Conservation (phyloP, 2,113 vertebrate genomes). For the Stigmatopora argus region DNA sequence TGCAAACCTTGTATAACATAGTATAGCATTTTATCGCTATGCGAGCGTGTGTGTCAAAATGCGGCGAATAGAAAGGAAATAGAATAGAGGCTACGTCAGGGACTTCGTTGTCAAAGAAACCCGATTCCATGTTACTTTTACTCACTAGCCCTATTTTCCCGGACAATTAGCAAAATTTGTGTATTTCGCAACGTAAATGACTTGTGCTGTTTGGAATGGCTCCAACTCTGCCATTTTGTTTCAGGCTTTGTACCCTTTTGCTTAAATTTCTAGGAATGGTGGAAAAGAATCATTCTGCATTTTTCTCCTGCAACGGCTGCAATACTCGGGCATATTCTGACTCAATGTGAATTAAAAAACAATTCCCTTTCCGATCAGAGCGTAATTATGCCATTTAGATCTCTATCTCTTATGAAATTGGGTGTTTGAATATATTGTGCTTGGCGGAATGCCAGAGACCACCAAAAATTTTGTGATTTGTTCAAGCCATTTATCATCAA, state of each 20-base stretch:
- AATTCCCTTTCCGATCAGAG: slow-evolving; percentile 53
- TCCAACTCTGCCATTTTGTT: slow-evolving; percentile 54
- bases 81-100: slow-evolving; percentile 19
- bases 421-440: neutral
- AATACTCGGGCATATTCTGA: slow-evolving; percentile 58
- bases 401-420: neutral
- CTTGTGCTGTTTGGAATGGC: slow-evolving; percentile 54
- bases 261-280: slow-evolving; percentile 30
- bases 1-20: slow-evolving; percentile 5
- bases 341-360: slow-evolving; percentile 57
- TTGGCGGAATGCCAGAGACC: neutral
- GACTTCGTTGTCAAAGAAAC: slow-evolving; percentile 41
- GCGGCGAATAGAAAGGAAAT: slow-evolving; percentile 13
- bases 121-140: slow-evolving; percentile 27
- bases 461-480: neutral
- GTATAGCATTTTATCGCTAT: neutral
- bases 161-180: slow-evolving; percentile 48
- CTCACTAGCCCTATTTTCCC: slow-evolving; percentile 41
- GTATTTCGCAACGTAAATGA: slow-evolving; percentile 61
- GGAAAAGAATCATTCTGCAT: slow-evolving; percentile 27
- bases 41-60: slow-evolving; percentile 15
- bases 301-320: slow-evolving; percentile 40
- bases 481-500: neutral
- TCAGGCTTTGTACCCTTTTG: slow-evolving; percentile 33
- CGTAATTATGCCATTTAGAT: neutral